phyloP scores from a whole-genome alignment of 37 sponge, comb jelly and placozoan species.

The Ianthella basta region DNA sequence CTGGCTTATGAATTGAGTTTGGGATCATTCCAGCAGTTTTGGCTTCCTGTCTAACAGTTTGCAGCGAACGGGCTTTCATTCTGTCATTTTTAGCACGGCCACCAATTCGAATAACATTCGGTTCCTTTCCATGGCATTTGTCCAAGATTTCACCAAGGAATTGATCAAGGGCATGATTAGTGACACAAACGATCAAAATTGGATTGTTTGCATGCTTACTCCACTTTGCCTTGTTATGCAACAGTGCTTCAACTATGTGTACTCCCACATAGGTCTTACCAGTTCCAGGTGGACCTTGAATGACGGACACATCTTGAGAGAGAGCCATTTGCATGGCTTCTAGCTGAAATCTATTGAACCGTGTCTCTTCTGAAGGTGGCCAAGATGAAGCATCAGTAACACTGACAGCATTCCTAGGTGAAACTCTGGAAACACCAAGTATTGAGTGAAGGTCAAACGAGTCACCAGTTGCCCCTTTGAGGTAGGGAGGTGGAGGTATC shows the following conservation, averaged over 20 bases:
- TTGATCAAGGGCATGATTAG: conserved; percentile 72
- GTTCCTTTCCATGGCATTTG: background rate
- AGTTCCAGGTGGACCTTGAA: conserved; percentile 98
- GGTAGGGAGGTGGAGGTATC: conserved; percentile 51
- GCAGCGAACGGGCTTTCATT: conserved; percentile 45
- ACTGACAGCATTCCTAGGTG: background rate
- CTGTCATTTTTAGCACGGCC: conserved; percentile 77
- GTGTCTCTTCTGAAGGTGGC: conserved; percentile 40
- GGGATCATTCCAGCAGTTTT: background rate
- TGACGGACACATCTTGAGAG: conserved; percentile 76
- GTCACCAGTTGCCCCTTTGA: background rate
- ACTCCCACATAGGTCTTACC: conserved; percentile 92
- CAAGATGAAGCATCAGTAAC: conserved; percentile 25
- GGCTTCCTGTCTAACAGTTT: conserved; percentile 4
- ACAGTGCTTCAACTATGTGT: conserved; percentile 66
- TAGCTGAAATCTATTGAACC: conserved; percentile 74
- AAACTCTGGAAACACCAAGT: background rate
- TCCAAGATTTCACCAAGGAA: conserved; percentile 46
- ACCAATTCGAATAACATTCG: conserved; percentile 80
- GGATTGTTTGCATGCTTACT: conserved; percentile 37
- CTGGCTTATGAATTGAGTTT: background rate
- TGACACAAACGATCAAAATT: conserved; percentile 55
- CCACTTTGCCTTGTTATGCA: conserved; percentile 57
- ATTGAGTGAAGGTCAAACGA: background rate
- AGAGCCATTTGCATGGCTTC: conserved; percentile 76